Conservation (phyloP, 2,797 vertebrate species). For the Sciaenops ocellatus region DNA sequence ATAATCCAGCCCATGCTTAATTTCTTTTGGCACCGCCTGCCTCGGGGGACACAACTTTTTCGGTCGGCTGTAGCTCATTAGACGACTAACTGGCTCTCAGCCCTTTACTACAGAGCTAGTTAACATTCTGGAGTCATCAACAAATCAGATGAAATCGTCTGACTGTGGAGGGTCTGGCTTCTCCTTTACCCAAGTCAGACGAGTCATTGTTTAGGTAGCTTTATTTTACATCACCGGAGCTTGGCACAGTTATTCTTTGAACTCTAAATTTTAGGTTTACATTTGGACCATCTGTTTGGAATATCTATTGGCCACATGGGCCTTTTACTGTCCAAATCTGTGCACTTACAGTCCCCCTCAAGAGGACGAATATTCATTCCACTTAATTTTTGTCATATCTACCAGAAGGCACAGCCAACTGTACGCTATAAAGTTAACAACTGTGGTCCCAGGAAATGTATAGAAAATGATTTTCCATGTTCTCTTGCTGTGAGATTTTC, state of each 20-base stretch:
- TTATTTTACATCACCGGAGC: constrained; percentile 28
- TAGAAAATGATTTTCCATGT: constrained; percentile 28
- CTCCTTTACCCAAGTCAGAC: constrained; percentile 28
- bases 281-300: constrained; percentile 63
- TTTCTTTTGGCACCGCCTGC: constrained; percentile 72
- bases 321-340: constrained; percentile 60
- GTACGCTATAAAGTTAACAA: constrained; percentile 46
- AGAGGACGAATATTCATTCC: constrained; percentile 56
- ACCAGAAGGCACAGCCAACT: constrained; percentile 56
- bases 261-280: constrained; percentile 52
- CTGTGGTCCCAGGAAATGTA: constrained; percentile 32
- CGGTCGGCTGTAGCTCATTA: constrained; percentile 73
- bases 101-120: constrained; percentile 68
- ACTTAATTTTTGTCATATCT: constrained; percentile 47
- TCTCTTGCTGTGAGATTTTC: constrained; percentile 28
- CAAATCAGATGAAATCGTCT: constrained; percentile 53
- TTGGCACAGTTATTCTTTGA: constrained; percentile 33
- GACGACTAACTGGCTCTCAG: constrained; percentile 71
- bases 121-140: constrained; percentile 67
- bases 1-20: constrained; percentile 76
- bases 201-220: constrained; percentile 32
- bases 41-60: constrained; percentile 73
- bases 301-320: constrained; percentile 59
- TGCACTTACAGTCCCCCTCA: constrained; percentile 43
- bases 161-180: constrained; percentile 50